phyloP scores from a whole-genome alignment of 2,113 vertebrate genomes.

The Xiphophorus couchianus region DNA sequence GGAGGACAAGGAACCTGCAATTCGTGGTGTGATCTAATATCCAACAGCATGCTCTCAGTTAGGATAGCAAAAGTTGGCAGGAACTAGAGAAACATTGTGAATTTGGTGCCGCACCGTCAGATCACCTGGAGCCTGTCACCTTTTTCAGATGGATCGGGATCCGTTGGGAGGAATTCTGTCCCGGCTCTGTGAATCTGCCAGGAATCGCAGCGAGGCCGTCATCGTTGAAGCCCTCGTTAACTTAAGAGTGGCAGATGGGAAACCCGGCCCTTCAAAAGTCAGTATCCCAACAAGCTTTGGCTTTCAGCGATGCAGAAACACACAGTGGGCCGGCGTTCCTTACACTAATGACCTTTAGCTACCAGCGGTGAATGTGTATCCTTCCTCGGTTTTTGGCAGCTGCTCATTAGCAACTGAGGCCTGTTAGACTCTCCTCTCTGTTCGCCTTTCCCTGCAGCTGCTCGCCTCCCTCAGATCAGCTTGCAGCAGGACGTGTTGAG shows the following conservation, averaged over 20 bases:
- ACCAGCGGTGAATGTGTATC: constrained; percentile 19
- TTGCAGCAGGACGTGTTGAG: constrained; percentile 5
- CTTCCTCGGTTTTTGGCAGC: constrained; percentile 43
- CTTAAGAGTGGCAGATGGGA: constrained; percentile 45
- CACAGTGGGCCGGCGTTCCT: constrained; percentile 18
- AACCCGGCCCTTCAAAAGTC: constrained; percentile 50
- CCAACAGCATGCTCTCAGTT: background rate
- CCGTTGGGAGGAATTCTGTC: constrained; percentile 17
- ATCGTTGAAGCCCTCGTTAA: constrained; percentile 52
- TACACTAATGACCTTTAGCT: constrained; percentile 62
- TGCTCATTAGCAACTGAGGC: constrained; percentile 61
- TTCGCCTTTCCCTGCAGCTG: constrained; percentile 20
- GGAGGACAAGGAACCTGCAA: background rate
- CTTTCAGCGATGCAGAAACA: constrained; percentile 1
- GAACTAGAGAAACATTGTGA: constrained; percentile 4
- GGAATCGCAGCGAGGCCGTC: background rate
- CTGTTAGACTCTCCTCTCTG: constrained; percentile 35
- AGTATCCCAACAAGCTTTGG: constrained; percentile 37
- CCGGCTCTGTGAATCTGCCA: constrained; percentile 19
- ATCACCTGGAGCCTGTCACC: constrained; percentile 19
- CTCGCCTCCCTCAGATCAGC: constrained; percentile 22
- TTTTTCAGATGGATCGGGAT: constrained; percentile 36
- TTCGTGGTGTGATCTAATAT: constrained; percentile 4
- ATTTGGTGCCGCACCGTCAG: constrained; percentile 13
- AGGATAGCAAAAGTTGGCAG: constrained; percentile 9